Conservation (phyloP, 2,888 invertebrate species). For the Marronus borbonicus region DNA sequence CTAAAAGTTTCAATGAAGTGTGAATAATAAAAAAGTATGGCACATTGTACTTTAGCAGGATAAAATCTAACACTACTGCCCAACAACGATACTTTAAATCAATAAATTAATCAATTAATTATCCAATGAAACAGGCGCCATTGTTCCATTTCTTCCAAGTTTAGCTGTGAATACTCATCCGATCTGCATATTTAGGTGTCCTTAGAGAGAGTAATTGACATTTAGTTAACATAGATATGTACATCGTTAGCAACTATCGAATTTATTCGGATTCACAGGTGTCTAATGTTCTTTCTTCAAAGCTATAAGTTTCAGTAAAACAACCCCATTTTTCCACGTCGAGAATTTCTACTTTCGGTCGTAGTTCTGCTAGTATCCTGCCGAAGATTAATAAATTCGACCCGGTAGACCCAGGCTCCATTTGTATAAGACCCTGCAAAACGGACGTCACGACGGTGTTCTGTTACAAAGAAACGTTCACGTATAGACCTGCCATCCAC, state of each 20-base stretch:
- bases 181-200: background rate
- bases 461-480: background rate
- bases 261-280: background rate
- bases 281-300: constrained; percentile 2
- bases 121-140: background rate
- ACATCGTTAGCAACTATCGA: constrained; percentile 17
- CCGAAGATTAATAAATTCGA: constrained; percentile 8
- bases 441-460: background rate
- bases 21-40: too few species aligned
- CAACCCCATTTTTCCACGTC: background rate
- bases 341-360: constrained; percentile 15
- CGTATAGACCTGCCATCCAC: too few species aligned
- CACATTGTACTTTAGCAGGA: too few species aligned
- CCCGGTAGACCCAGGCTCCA: background rate
- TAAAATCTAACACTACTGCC: too few species aligned
- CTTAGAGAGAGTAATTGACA: background rate
- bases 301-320: background rate
- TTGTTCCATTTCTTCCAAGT: background rate
- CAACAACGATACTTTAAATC: too few species aligned
- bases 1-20: too few species aligned
- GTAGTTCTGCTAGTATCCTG: constrained; percentile 3
- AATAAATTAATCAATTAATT: background rate
- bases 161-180: background rate
- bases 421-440: background rate
- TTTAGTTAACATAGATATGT: constrained; percentile 12